Percentiles rank a stretch among this genome's conserved stretches.
These are phyloP conservation scores for Anarsia innoxiella DNA, from an alignment of 2,888 invertebrate genomes.

Conservation along the genomic window DNA sequence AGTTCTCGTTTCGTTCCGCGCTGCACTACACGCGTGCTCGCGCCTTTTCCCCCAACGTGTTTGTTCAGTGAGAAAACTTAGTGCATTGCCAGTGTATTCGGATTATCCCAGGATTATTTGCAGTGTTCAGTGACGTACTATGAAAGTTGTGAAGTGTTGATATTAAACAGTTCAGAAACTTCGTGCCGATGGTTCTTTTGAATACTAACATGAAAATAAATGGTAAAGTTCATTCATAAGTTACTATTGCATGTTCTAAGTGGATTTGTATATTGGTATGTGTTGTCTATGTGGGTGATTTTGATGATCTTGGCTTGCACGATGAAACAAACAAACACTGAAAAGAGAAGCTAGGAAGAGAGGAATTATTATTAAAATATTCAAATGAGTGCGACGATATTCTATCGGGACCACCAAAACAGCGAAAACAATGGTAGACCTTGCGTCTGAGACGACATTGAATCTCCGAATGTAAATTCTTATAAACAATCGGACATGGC, in stretches of 20 bases:
- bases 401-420: constrained; percentile 61
- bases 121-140: constrained; percentile 61
- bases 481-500: constrained; percentile 64
- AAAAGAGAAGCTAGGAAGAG: constrained; percentile 25
- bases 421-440: constrained; percentile 67
- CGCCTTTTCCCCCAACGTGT: constrained; percentile 6
- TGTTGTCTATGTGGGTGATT: constrained; percentile 48
- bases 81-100: constrained; percentile 48
- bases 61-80: constrained; percentile 56
- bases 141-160: constrained; percentile 42
- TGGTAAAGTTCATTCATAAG: constrained; percentile 54
- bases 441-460: constrained; percentile 63
- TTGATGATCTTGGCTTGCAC: constrained; percentile 70
- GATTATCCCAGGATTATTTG: constrained; percentile 37
- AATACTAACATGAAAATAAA: constrained; percentile 73
- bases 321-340: constrained; percentile 30
- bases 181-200: constrained; percentile 68
- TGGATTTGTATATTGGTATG: constrained; percentile 47
- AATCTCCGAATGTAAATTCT: constrained; percentile 67
- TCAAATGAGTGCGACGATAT: constrained; percentile 49
- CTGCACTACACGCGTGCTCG: constrained; percentile 29
- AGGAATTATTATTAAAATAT: constrained; percentile 41
- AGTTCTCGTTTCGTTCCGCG: constrained; percentile 18
- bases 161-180: constrained; percentile 39
- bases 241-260: constrained; percentile 32